Evolutionary conservation across 2,113 vertebrate species (phyloP).

Genomic region (Dolichotis patagonum): DNA sequence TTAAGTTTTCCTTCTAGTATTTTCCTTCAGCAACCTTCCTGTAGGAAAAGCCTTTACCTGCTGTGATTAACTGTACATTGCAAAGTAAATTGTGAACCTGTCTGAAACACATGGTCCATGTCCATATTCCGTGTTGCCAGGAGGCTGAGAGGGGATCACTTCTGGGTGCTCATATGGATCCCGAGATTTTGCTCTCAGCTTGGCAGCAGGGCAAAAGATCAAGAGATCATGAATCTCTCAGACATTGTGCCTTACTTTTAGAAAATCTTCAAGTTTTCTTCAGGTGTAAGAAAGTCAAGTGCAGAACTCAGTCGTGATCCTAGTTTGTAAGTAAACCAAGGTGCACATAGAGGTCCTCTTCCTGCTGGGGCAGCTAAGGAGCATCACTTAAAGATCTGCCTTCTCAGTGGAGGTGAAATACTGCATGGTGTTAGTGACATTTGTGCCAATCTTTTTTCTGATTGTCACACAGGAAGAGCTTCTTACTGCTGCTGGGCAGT

Average conservation of each 20-base stretch:
- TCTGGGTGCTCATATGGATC: not conserved
- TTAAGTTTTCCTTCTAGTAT: not conserved
- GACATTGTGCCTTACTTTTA: not conserved
- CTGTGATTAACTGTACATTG: not conserved
- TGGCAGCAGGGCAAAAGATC: not conserved
- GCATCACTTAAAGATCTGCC: not conserved
- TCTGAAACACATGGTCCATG: not conserved
- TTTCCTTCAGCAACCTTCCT: not conserved
- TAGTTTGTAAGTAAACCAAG: not conserved
- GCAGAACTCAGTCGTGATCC: not conserved
- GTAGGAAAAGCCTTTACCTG: not conserved
- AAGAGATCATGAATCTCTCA: not conserved
- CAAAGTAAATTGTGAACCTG: not conserved
- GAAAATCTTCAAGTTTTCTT: conserved; percentile 12
- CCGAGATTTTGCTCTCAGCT: not conserved
- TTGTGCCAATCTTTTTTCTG: not conserved
- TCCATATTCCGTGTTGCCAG: not conserved
- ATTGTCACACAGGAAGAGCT: not conserved
- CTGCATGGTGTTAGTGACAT: not conserved
- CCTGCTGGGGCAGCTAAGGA: not conserved
- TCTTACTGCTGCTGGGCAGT: not conserved
- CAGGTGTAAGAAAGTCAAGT: conserved; percentile 1
- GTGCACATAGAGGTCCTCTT: not conserved
- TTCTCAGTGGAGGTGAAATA: not conserved
- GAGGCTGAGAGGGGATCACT: not conserved